phyloP scores from a whole-genome alignment of 1,140 invertebrate species.

The Apis cerana region DNA sequence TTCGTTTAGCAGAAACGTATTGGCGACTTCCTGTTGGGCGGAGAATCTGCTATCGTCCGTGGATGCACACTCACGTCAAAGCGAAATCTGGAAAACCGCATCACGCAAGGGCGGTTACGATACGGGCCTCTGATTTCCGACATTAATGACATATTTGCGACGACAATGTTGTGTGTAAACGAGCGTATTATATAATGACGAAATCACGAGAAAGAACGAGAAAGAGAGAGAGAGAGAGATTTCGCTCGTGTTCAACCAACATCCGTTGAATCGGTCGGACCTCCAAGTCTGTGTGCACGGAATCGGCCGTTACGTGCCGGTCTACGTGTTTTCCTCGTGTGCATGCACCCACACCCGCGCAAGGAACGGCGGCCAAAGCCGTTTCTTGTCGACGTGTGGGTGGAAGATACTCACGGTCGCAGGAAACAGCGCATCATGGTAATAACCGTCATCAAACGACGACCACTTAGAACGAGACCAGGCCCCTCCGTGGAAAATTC shows the following conservation, averaged over 20 bases:
- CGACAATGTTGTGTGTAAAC: slow-evolving; percentile 77
- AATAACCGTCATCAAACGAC: slow-evolving; percentile 81
- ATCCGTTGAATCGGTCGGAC: neutral
- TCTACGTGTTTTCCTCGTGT: slow-evolving; percentile 25
- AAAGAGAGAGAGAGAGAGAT: slow-evolving; percentile 6
- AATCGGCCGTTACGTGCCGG: slow-evolving; percentile 52
- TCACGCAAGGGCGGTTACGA: slow-evolving; percentile 71
- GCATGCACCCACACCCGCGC: slow-evolving; percentile 4
- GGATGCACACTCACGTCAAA: slow-evolving; percentile 36
- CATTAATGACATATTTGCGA: slow-evolving; percentile 77
- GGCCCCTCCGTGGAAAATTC: slow-evolving; percentile 67
- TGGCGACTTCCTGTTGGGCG: slow-evolving; percentile 58
- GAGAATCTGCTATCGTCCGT: slow-evolving; percentile 30
- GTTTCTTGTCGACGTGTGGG: slow-evolving; percentile 64
- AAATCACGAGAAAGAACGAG: slow-evolving; percentile 42
- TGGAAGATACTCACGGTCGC: slow-evolving; percentile 77
- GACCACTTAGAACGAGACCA: slow-evolving; percentile 78
- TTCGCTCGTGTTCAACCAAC: slow-evolving; percentile 11
- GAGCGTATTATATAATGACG: slow-evolving; percentile 73
- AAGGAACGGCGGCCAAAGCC: neutral
- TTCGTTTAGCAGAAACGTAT: slow-evolving; percentile 66
- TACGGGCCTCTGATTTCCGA: slow-evolving; percentile 73
- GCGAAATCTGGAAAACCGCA: slow-evolving; percentile 69
- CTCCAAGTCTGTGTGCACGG: slow-evolving; percentile 21
- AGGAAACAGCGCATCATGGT: slow-evolving; percentile 81